These are phyloP conservation scores for Dasysyrphus tricinctus DNA, from an alignment of 2,888 invertebrate species.

Conservation along the genomic window DNA sequence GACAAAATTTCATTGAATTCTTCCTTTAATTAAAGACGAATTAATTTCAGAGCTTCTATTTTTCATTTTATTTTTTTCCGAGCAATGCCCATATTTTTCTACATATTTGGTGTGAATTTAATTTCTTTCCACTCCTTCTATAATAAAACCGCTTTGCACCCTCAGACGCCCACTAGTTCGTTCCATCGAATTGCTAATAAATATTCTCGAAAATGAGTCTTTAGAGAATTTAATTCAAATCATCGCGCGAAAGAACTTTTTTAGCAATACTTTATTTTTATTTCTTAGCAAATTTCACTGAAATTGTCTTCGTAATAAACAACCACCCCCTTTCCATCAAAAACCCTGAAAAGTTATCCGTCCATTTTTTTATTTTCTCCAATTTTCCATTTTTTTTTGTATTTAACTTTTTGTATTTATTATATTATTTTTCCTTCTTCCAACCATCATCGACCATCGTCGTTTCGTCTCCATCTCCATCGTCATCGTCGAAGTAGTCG, in stretches of 20 bases:
- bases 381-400: conserved; percentile 17
- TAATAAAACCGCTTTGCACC: neutral
- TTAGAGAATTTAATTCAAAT: conserved; percentile 56
- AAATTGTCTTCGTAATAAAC: conserved; percentile 33
- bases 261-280: conserved; percentile 33
- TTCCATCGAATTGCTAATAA: conserved; percentile 44
- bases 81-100: neutral
- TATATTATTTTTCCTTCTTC: conserved; percentile 22
- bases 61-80: neutral
- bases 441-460: conserved; percentile 14
- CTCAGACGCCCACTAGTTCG: neutral
- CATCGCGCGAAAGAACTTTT: conserved; percentile 38
- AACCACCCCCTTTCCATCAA: neutral
- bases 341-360: conserved; percentile 11
- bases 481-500: conserved; percentile 10
- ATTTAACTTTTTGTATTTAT: conserved; percentile 34
- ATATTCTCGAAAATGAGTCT: conserved; percentile 51
- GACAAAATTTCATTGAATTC: no score
- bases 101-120: neutral
- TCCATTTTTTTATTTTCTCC: conserved; percentile 14
- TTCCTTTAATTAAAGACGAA: neutral
- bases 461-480: neutral
- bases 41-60: neutral
- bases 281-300: conserved; percentile 34
- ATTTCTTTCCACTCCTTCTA: neutral